Percentiles rank a stretch among this genome's conserved stretches.
Evolutionary conservation across 2,797 vertebrate species (phyloP).

Genomic region (Takifugu ocellatus): DNA sequence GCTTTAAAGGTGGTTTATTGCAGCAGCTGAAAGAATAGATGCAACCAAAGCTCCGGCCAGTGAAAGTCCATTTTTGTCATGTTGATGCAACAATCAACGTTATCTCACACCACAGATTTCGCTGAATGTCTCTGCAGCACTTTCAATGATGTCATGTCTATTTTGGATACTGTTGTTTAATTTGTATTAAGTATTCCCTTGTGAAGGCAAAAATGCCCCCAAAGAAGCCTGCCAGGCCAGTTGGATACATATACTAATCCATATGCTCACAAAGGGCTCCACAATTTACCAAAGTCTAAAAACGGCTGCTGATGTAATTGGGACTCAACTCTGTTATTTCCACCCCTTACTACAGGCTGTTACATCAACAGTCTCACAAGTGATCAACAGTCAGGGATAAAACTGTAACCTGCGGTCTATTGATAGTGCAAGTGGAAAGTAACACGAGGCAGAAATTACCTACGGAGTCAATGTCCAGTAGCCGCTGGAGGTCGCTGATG

Average conservation of each 20-base stretch:
- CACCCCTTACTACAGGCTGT: constrained; percentile 1
- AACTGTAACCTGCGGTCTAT: constrained; percentile 28
- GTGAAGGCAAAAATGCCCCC: not conserved
- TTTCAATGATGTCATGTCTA: not conserved
- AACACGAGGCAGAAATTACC: constrained; percentile 89
- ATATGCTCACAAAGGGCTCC: constrained; percentile 6
- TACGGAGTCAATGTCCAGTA: constrained; percentile 98
- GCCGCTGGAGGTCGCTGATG: constrained; percentile 98
- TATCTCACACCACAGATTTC: too few relatives aligned
- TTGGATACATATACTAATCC: not conserved
- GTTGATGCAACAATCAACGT: constrained; percentile 13
- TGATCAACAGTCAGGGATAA: constrained; percentile 5
- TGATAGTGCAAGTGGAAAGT: constrained; percentile 31
- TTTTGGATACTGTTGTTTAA: not conserved
- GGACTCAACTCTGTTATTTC: not conserved
- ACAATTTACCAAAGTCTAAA: constrained; percentile 8
- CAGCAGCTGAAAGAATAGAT: constrained; percentile 37
- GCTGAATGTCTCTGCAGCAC: too few relatives aligned
- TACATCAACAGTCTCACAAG: not conserved
- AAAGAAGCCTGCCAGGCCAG: too few relatives aligned
- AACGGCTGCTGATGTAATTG: constrained; percentile 1
- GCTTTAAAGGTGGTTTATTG: constrained; percentile 41
- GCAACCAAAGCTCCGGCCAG: too few relatives aligned
- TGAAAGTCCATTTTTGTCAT: not conserved
- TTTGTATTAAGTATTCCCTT: not conserved